Percentiles rank a stretch among this genome's conserved stretches.
Conservation (phyloP, 2,888 invertebrate genomes). For the Drosophila recens region DNA sequence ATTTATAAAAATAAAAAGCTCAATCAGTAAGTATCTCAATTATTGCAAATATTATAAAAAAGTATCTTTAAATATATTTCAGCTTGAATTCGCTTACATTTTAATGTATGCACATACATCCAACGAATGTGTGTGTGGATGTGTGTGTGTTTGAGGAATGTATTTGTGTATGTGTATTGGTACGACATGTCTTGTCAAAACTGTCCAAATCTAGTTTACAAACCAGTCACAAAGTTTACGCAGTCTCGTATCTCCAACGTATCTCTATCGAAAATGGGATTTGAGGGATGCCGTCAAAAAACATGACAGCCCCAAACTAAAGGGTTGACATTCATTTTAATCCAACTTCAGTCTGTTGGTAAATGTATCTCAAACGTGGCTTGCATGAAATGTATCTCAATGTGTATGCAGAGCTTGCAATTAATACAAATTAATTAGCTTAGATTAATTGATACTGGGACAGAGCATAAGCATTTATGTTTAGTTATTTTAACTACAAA, state of each 20-base stretch:
- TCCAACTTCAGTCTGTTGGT: background rate
- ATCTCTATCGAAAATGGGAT: slow-evolving; percentile 40
- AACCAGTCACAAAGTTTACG: slow-evolving; percentile 40
- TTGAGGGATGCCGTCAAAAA: slow-evolving; percentile 39
- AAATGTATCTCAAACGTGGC: slow-evolving; percentile 2
- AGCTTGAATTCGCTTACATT: slow-evolving; percentile 10
- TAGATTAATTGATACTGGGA: slow-evolving; percentile 19
- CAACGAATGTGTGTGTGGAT: background rate
- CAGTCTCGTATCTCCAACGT: slow-evolving; percentile 8
- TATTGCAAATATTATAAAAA: background rate
- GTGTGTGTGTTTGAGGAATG: slow-evolving; percentile 5
- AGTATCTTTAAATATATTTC: slow-evolving; percentile 6
- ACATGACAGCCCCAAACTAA: slow-evolving; percentile 30
- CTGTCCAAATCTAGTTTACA: slow-evolving; percentile 51
- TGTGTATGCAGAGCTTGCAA: slow-evolving; percentile 3
- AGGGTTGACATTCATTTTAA: slow-evolving; percentile 33
- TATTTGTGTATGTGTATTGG: slow-evolving; percentile 8
- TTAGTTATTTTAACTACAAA: slow-evolving; percentile 7
- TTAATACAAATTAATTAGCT: slow-evolving; percentile 31
- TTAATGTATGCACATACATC: slow-evolving; percentile 27
- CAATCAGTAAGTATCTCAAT: slow-evolving; percentile 4
- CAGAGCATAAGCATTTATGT: slow-evolving; percentile 10
- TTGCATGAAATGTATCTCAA: background rate
- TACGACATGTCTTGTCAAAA: slow-evolving; percentile 48
- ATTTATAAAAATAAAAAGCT: background rate